Percentiles rank a stretch among this genome's conserved stretches.
phyloP scores from a whole-genome alignment of 2,888 invertebrate genomes.

The Dicyrtomina minuta region DNA sequence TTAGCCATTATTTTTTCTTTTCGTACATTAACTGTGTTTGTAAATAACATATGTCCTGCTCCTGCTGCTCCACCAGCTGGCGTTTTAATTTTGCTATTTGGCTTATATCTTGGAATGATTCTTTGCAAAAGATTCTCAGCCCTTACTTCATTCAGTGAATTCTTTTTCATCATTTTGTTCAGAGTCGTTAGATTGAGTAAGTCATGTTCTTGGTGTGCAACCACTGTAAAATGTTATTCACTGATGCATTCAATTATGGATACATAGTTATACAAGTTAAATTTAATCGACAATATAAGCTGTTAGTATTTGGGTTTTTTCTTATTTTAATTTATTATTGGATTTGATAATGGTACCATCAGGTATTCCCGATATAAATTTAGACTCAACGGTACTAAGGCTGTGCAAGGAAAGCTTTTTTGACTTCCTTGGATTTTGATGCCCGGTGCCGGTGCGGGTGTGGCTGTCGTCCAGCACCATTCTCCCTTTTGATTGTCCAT shows the following conservation, averaged over 20 bases:
- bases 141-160: background rate
- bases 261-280: too few species aligned
- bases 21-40: too few species aligned
- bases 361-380: background rate
- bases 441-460: too few species aligned
- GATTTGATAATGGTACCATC: background rate
- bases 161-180: constrained; percentile 19
- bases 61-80: background rate
- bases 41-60: too few species aligned
- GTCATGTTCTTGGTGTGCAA: constrained; percentile 15
- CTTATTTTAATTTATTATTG: background rate
- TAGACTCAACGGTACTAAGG: background rate
- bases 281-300: too few species aligned
- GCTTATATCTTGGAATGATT: constrained; percentile 28
- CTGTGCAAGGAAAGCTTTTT: background rate
- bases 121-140: constrained; percentile 1
- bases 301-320: too few species aligned
- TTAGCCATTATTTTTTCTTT: constrained; percentile 1
- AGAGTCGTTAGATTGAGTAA: background rate
- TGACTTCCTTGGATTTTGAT: background rate
- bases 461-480: too few species aligned
- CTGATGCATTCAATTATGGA: too few species aligned
- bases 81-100: constrained; percentile 25
- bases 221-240: background rate
- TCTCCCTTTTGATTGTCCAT: too few species aligned